phyloP scores from a whole-genome alignment of 1,140 invertebrate species.

The Phymastichus coffea region DNA sequence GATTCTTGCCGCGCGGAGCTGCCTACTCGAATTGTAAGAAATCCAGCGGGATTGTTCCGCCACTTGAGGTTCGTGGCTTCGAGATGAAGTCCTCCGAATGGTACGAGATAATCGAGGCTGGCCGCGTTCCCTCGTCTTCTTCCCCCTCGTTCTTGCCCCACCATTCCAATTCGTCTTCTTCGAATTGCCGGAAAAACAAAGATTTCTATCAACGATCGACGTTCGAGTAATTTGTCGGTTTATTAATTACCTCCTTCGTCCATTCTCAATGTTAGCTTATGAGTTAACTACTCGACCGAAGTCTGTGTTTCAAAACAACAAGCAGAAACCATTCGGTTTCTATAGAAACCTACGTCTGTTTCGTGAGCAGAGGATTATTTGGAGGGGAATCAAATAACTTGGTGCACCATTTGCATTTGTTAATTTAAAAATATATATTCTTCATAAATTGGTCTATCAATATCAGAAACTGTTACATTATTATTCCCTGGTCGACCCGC shows the following conservation, averaged over 20 bases:
- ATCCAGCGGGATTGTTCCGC: constrained; percentile 40
- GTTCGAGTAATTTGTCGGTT: background rate
- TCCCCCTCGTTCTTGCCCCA: background rate
- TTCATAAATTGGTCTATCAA: too few relatives aligned
- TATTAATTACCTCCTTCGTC: background rate
- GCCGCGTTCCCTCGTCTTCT: background rate
- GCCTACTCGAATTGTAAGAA: constrained; percentile 48
- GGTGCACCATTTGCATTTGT: too few relatives aligned
- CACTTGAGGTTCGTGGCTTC: constrained; percentile 19
- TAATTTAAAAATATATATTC: too few relatives aligned
- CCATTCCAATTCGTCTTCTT: too few relatives aligned
- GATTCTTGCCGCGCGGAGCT: constrained; percentile 8
- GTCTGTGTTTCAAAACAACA: background rate
- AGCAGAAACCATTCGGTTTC: constrained; percentile 5
- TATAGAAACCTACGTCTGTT: too few relatives aligned
- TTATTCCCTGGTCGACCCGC: too few relatives aligned
- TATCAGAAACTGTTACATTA: too few relatives aligned
- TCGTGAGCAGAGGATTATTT: too few relatives aligned
- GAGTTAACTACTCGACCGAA: background rate
- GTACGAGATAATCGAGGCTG: background rate
- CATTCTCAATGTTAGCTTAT: background rate
- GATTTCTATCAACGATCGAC: too few relatives aligned
- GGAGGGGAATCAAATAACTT: too few relatives aligned
- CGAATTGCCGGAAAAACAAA: too few relatives aligned
- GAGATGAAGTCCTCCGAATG: constrained; percentile 36